phyloP scores from a whole-genome alignment of 2,797 vertebrate species.

The Novumbra hubbsi region DNA sequence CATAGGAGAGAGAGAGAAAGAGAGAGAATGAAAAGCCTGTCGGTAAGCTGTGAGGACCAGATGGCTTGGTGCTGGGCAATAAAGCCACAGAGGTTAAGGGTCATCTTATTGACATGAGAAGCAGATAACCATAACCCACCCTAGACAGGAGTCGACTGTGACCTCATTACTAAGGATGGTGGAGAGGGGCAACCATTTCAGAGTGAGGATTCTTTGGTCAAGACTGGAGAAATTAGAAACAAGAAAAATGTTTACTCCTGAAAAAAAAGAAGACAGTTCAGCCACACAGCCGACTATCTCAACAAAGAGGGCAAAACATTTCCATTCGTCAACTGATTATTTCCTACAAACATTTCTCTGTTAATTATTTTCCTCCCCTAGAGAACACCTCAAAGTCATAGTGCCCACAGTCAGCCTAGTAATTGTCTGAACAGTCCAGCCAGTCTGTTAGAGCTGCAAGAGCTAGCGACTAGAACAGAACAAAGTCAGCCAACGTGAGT shows the following conservation, averaged over 20 bases:
- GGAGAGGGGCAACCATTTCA: not conserved
- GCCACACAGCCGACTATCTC: not conserved
- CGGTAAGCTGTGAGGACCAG: not conserved
- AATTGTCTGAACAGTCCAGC: not conserved
- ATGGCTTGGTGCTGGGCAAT: conserved; percentile 1
- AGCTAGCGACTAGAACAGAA: not conserved
- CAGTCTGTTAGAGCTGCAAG: conserved; percentile 1
- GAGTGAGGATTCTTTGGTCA: not conserved
- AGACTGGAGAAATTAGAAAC: not conserved
- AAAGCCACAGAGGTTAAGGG: conserved; percentile 8
- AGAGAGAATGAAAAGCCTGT: not conserved
- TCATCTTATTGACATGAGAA: not conserved
- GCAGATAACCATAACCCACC: conserved; percentile 2
- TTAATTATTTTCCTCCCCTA: conserved; percentile 6
- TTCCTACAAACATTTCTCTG: not conserved
- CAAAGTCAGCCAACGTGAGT: not conserved
- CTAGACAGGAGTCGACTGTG: not conserved
- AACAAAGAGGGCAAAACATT: not conserved
- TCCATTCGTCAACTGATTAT: not conserved
- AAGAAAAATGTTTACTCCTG: not conserved
- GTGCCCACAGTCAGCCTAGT: not conserved
- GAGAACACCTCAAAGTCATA: conserved; percentile 16
- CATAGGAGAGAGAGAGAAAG: not conserved
- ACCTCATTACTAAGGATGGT: not conserved
- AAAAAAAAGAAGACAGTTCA: not conserved